Evolutionary conservation across 1,140 invertebrate species (phyloP).

Genomic region (Musca vetustissima): DNA sequence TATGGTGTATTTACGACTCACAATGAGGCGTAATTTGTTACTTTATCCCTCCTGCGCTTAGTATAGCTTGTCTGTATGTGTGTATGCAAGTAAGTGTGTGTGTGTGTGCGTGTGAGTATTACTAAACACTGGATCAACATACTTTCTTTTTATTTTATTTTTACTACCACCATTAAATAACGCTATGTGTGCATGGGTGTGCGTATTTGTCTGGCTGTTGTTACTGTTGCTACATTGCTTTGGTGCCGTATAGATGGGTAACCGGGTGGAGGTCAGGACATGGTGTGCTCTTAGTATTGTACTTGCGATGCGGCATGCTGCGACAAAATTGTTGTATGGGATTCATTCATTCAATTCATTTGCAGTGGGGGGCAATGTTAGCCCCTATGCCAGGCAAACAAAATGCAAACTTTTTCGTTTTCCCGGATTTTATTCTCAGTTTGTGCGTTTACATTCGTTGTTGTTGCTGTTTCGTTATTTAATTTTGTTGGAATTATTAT

Average conservation of each 20-base stretch:
- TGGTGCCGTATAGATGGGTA: no score
- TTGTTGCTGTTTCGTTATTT: background rate
- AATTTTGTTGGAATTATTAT: background rate
- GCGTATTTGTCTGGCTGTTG: background rate
- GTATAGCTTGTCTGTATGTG: no score
- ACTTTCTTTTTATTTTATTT: slow-evolving; percentile 17
- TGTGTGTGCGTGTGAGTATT: background rate
- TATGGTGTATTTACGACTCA: slow-evolving; percentile 21
- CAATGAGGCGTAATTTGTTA: slow-evolving; percentile 23
- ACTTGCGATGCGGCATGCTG: slow-evolving; percentile 12
- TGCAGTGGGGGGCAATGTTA: slow-evolving; percentile 3
- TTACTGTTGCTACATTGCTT: no score
- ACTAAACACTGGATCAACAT: slow-evolving; percentile 21
- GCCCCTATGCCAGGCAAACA: no score
- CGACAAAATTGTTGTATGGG: slow-evolving; percentile 17
- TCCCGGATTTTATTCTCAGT: background rate
- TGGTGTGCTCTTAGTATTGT: background rate
- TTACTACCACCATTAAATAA: slow-evolving; percentile 17
- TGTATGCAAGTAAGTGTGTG: no score
- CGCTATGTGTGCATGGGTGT: background rate
- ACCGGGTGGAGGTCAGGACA: background rate
- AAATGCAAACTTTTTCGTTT: background rate
- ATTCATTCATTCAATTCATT: slow-evolving; percentile 16
- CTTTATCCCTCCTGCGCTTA: slow-evolving; percentile 8
- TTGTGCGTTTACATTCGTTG: background rate